These are phyloP conservation scores for Xestoiulus laeticollis DNA, from an alignment of 2,888 invertebrate genomes.

Conservation along the genomic window DNA sequence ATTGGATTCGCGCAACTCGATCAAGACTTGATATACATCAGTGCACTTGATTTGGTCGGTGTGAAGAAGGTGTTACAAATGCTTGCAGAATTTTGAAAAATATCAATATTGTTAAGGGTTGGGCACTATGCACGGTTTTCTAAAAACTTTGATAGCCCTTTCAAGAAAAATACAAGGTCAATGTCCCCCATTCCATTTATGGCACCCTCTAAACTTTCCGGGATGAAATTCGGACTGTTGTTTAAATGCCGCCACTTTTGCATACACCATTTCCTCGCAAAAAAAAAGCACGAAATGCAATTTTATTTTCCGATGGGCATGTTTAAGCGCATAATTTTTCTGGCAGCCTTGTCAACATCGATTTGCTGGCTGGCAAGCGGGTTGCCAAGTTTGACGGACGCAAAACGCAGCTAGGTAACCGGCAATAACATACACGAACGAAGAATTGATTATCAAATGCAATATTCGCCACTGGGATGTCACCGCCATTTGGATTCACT, in stretches of 20 bases:
- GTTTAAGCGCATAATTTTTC: not conserved
- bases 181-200: too few species aligned
- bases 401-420: not conserved
- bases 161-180: too few species aligned
- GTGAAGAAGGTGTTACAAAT: too few species aligned
- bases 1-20: too few species aligned
- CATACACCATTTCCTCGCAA: not conserved
- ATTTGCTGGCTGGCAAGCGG: not conserved
- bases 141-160: too few species aligned
- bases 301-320: not conserved
- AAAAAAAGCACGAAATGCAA: not conserved
- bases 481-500: not conserved
- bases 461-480: not conserved
- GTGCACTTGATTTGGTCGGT: too few species aligned
- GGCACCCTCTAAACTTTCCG: too few species aligned
- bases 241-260: not conserved
- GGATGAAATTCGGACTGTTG: not conserved
- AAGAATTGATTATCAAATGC: not conserved
- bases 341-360: not conserved
- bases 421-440: not conserved
- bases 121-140: too few species aligned
- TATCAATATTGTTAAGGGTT: too few species aligned
- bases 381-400: constrained; percentile 4
- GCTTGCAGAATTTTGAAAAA: too few species aligned
- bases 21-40: too few species aligned